These are phyloP conservation scores for Paratilapia polleni DNA, from an alignment of 2,113 vertebrate species.

Conservation along the genomic window DNA sequence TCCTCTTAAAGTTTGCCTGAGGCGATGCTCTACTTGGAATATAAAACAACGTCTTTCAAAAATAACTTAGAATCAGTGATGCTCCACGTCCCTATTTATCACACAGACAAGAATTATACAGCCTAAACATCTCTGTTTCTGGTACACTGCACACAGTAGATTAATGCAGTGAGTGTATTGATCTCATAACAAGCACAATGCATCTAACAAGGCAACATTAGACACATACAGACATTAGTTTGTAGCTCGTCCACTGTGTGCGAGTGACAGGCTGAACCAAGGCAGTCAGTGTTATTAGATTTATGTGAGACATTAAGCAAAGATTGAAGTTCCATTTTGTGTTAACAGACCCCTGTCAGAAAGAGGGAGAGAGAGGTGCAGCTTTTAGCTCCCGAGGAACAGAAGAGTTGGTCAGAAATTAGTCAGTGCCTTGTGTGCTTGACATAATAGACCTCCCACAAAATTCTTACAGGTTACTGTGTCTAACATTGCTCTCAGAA, in stretches of 20 bases:
- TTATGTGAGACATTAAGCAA: conserved; percentile 65
- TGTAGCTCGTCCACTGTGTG: conserved; percentile 45
- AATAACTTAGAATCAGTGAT: conserved; percentile 40
- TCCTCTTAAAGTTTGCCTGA: conserved; percentile 31
- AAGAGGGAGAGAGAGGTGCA: background rate
- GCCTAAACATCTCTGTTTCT: conserved; percentile 47
- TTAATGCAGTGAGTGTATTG: conserved; percentile 63
- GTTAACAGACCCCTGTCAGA: conserved; percentile 55
- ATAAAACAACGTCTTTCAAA: conserved; percentile 30
- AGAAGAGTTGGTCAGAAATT: conserved; percentile 38
- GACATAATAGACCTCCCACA: conserved; percentile 4
- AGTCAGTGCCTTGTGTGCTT: conserved; percentile 14
- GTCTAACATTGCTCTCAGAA: background rate
- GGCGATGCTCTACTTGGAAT: conserved; percentile 25
- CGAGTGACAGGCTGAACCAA: conserved; percentile 39
- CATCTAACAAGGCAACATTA: conserved; percentile 42
- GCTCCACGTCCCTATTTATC: conserved; percentile 30
- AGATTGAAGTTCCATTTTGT: conserved; percentile 59
- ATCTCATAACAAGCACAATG: conserved; percentile 46
- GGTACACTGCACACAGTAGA: conserved; percentile 29
- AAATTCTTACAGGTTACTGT: conserved; percentile 15
- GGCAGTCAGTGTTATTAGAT: conserved; percentile 53
- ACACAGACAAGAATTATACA: conserved; percentile 14
- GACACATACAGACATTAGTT: conserved; percentile 53
- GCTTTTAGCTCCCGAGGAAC: conserved; percentile 30